Evolutionary conservation across 2,888 invertebrate species (phyloP), one percentile per base, ranked within the genome.

Genomic region (Leptinotarsa rubiginosa): DNA sequence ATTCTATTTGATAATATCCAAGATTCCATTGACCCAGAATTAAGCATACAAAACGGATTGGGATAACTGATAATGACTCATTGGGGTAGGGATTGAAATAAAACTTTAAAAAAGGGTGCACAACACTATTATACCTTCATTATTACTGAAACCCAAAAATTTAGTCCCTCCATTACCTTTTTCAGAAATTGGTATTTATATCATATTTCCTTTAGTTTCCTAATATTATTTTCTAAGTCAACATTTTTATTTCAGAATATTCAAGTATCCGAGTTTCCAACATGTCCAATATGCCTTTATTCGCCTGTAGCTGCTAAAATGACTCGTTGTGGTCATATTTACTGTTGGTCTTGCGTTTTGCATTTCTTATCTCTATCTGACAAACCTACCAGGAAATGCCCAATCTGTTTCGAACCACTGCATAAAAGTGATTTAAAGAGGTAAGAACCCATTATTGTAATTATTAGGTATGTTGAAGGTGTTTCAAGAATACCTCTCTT

Each of bases 341-440:
- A 95, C 87, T 99, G 98, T 88, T 98, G 97, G 97, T 92, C 97
- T 0, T 99, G 98, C 85, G 92, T 97, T 81, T 90, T 99, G 66
- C 98, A 98, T 87, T 98, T 98, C 86, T 90, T 97, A 59, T 93
- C 95, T 0, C 89, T 97, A 2, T 94, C 95, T 69, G 97, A 98
- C 82, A 93, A 95, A 85, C 89, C 92, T 31, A 94, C 94, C 89
- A 90, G 93, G 49, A 94, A 94, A 84, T 98, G 98, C 87, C 98
- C 98, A 0, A 97, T 99, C 78, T 99, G 98, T 87, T 94, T 93
- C 81, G 95, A 96, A 83, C 91, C 93, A 1, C 89, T 98, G 69
- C 91, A 94, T 77, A 93, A 93, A 75, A 89, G 91, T 52, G 96
- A 97, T 84, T 91, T 98, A 81, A 97, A 96, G 90, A 92, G 96